These are phyloP conservation scores for Ornithoptera priamus DNA, from an alignment of 2,888 invertebrate species.

Conservation along the genomic window DNA sequence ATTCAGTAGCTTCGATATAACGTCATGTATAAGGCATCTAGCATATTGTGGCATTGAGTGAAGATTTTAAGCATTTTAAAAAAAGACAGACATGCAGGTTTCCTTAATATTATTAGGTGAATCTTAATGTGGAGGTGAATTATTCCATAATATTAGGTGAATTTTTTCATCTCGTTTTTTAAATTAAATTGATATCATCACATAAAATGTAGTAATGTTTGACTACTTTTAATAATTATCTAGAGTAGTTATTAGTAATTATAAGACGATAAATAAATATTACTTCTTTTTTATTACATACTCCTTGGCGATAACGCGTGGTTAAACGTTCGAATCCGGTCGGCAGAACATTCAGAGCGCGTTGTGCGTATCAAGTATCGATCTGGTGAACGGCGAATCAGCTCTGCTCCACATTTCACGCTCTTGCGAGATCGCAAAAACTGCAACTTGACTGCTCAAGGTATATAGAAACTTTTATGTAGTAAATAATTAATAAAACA, in stretches of 20 bases:
- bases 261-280: background rate
- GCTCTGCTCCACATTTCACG: slow-evolving; percentile 70
- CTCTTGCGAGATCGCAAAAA: slow-evolving; percentile 58
- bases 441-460: slow-evolving; percentile 19
- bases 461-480: background rate
- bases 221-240: background rate
- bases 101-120: too few relatives aligned
- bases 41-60: too few relatives aligned
- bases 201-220: background rate
- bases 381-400: slow-evolving; percentile 64
- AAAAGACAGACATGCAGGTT: too few relatives aligned
- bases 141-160: too few relatives aligned
- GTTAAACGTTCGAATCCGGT: slow-evolving; percentile 52
- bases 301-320: slow-evolving; percentile 1
- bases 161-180: too few relatives aligned
- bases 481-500: background rate
- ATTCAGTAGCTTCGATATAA: too few relatives aligned
- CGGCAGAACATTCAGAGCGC: slow-evolving; percentile 65
- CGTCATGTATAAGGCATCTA: too few relatives aligned
- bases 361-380: slow-evolving; percentile 74
- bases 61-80: too few relatives aligned
- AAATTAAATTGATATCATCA: too few relatives aligned
- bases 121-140: too few relatives aligned
- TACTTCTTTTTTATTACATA: background rate
- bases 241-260: background rate